Percentiles rank a stretch among this genome's conserved stretches.
Conservation (phyloP, 2,888 invertebrate species). For the Acanthosepion esculentum region DNA sequence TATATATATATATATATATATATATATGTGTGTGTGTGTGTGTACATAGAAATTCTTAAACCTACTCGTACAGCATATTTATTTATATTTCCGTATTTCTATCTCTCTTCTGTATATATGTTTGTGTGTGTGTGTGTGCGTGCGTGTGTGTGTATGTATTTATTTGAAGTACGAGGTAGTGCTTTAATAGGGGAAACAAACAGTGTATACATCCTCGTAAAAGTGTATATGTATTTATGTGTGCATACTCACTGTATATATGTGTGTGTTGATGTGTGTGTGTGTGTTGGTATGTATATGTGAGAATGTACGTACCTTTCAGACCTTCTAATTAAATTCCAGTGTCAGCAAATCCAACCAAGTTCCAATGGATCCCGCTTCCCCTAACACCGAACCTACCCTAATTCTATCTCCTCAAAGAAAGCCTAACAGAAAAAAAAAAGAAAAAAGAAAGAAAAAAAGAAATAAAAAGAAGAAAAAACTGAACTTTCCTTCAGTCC, state of each 20-base stretch:
- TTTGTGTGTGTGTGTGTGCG: too few relatives aligned
- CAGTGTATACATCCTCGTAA: too few relatives aligned
- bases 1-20: too few relatives aligned
- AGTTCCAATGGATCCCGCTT: not conserved
- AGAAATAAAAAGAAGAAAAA: not conserved
- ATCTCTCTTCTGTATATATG: too few relatives aligned
- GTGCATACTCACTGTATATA: not conserved
- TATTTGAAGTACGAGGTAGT: too few relatives aligned
- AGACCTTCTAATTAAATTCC: not conserved
- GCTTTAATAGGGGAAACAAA: too few relatives aligned
- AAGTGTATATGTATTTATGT: too few relatives aligned
- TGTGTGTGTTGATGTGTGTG: not conserved
- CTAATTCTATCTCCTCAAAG: constrained; percentile 15
- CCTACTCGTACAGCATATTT: too few relatives aligned
- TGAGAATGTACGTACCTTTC: not conserved
- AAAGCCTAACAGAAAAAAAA: not conserved
- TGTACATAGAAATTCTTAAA: too few relatives aligned
- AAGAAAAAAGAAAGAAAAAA: not conserved
- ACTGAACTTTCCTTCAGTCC: not conserved
- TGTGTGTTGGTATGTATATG: not conserved
- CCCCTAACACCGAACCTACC: not conserved
- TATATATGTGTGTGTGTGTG: too few relatives aligned
- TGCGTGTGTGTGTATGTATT: too few relatives aligned
- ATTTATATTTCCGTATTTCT: too few relatives aligned
- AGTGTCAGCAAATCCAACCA: not conserved